Base-by-base conservation (phyloP, 2,797 vertebrate species). In the Lates japonicus region DNA sequence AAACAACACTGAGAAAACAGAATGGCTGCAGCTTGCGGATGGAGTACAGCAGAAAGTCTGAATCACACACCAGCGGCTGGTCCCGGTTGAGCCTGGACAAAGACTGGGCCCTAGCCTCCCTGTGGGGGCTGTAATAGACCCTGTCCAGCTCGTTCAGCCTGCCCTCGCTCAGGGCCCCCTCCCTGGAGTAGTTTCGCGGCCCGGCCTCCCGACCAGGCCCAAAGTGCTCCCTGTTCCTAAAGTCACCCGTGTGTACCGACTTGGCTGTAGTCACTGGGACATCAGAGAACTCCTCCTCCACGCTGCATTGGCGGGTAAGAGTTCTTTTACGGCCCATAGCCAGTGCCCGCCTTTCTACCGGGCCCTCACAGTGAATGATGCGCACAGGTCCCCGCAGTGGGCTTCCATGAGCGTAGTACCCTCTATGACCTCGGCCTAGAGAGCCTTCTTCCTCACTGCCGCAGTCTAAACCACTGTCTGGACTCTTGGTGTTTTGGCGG, bases 381-480 rank as follows among this genome's bases (percentile, higher is more conserved):
- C 95, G 94, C 61, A 95, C 87, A 22, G 90, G 90, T 59, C 86
- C 87, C 72, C 90, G 87, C 87, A 94, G 83, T 52, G 95, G 89
- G 78, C 93, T 91, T 1, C 92, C 94, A 3, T 94, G 84, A 55
- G 93, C 62, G 60, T 94, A 94, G 65, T 94, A 88, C 20, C 93
- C 93, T 1, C 90, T 91, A 44, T 93, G 71, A 5, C 89, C 93
- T 4, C 95, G 88, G 84, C 93, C 95, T 31, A 96, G 73, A 7
- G 93, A 95, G 1, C 96, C 95, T 19, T 99, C 98, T 61, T 99
- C 97, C 91, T 99, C 97, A 0, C 98, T 98, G 73, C 98, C 98
- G 1, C 98, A 99, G 93, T 98, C 98, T 78, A 98, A 93, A 44
- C 98, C 98, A 1, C 98, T 98, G 95, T 99, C 98, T 0, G 98